phyloP scores from a whole-genome alignment of 2,113 vertebrate genomes.

The Crotalus viridis region DNA sequence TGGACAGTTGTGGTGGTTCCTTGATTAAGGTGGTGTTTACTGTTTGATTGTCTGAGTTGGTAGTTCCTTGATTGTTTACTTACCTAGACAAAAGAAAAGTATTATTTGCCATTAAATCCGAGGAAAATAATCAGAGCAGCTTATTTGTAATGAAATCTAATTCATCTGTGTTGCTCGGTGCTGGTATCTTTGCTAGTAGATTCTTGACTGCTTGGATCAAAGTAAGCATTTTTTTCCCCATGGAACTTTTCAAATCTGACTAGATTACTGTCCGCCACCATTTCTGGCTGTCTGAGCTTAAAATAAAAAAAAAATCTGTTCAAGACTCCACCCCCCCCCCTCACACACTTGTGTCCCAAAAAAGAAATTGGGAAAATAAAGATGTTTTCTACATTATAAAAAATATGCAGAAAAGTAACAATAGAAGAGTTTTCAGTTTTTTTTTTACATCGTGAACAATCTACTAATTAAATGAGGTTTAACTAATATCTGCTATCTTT shows the following conservation, averaged over 20 bases:
- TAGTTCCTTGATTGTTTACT: neutral
- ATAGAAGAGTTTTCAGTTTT: neutral
- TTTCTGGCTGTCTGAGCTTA: neutral
- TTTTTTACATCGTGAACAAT: neutral
- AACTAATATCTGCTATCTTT: neutral
- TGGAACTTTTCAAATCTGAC: neutral
- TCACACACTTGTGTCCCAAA: neutral
- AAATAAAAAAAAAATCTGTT: neutral
- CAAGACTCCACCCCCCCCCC: neutral
- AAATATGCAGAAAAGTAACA: neutral
- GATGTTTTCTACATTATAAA: neutral
- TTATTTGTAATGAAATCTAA: neutral
- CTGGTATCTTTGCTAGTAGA: neutral
- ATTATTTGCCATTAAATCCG: neutral
- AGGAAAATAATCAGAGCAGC: neutral
- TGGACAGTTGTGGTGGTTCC: neutral
- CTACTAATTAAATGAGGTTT: neutral
- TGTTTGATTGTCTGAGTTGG: neutral
- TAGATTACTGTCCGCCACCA: neutral
- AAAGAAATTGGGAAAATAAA: neutral
- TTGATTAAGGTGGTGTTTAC: neutral
- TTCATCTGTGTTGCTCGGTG: neutral
- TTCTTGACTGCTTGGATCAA: neutral
- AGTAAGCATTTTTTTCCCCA: neutral
- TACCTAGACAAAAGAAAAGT: neutral